Conservation (phyloP, 1,140 invertebrate genomes). For the Harlomillsia oculata region DNA sequence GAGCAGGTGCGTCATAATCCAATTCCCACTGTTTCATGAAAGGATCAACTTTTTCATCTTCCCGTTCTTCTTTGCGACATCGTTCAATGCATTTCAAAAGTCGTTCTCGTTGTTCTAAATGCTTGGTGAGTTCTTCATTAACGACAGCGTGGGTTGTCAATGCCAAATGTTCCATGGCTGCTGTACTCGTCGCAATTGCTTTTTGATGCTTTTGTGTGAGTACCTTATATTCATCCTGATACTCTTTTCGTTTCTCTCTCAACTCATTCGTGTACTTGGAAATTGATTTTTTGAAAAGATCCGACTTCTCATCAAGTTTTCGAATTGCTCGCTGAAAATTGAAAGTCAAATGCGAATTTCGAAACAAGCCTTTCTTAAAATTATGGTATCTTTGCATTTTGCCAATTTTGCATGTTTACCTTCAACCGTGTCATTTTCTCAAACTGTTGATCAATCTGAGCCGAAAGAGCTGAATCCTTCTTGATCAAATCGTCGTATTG, state of each 20-base stretch:
- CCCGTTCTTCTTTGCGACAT: slow-evolving; percentile 16
- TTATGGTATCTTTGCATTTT: not conserved
- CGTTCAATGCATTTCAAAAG: slow-evolving; percentile 12
- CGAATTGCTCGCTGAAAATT: slow-evolving; percentile 9
- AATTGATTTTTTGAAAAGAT: slow-evolving; percentile 10
- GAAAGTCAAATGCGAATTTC: too few relatives aligned
- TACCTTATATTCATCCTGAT: not conserved
- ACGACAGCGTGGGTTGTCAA: slow-evolving; percentile 2
- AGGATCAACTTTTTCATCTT: slow-evolving; percentile 25
- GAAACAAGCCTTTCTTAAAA: not conserved
- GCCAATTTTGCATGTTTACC: too few relatives aligned
- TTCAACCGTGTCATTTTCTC: too few relatives aligned
- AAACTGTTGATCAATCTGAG: too few relatives aligned
- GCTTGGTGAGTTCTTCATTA: slow-evolving; percentile 10
- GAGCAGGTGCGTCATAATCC: too few relatives aligned
- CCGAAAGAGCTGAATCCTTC: too few relatives aligned
- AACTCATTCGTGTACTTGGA: slow-evolving; percentile 7
- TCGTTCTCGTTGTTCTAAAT: slow-evolving; percentile 1
- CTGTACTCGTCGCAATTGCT: not conserved
- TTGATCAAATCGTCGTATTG: too few relatives aligned
- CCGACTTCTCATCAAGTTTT: not conserved
- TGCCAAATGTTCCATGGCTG: slow-evolving; percentile 2
- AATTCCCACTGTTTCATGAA: slow-evolving; percentile 12
- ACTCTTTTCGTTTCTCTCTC: slow-evolving; percentile 9
- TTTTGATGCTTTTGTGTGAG: not conserved